phyloP scores from a whole-genome alignment of 2,797 vertebrate species.

The Takifugu ocellatus region DNA sequence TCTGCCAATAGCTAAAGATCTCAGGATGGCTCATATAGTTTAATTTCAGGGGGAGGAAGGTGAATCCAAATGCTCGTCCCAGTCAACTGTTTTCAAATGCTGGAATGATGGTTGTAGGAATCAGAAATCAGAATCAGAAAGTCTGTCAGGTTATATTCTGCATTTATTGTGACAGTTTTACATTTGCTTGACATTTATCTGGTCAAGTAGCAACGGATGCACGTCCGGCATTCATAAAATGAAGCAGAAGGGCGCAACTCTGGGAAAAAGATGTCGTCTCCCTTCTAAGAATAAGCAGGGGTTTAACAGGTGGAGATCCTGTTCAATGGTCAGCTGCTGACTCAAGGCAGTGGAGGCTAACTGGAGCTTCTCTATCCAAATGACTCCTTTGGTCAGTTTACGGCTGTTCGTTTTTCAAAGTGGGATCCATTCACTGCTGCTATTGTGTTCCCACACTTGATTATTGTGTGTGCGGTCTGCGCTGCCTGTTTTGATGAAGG shows the following conservation, averaged over 20 bases:
- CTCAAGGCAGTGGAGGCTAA: too few species aligned
- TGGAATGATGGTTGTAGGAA: too few species aligned
- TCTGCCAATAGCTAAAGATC: conserved; percentile 48
- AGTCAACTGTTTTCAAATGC: too few species aligned
- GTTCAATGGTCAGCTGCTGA: too few species aligned
- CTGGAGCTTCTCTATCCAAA: conserved; percentile 4
- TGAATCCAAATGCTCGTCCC: neutral
- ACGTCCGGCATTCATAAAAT: too few species aligned
- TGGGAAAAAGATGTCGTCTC: too few species aligned
- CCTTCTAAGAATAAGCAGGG: conserved; percentile 9
- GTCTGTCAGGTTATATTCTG: too few species aligned
- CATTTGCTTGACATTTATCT: too few species aligned
- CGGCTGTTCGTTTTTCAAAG: conserved; percentile 40
- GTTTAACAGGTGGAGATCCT: neutral
- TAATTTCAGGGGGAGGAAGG: conserved; percentile 32
- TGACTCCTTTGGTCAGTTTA: conserved; percentile 39
- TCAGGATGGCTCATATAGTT: conserved; percentile 40
- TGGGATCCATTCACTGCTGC: conserved; percentile 46
- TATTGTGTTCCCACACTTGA: conserved; percentile 23
- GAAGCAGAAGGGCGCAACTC: too few species aligned
- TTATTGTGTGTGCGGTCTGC: conserved; percentile 29
- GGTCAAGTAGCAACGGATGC: too few species aligned
- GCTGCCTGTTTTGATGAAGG: conserved; percentile 48
- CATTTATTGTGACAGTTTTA: too few species aligned
- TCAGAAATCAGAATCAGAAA: too few species aligned